Evolutionary conservation across 2,113 vertebrate genomes (phyloP).

Genomic region (Onychostoma macrolepis): DNA sequence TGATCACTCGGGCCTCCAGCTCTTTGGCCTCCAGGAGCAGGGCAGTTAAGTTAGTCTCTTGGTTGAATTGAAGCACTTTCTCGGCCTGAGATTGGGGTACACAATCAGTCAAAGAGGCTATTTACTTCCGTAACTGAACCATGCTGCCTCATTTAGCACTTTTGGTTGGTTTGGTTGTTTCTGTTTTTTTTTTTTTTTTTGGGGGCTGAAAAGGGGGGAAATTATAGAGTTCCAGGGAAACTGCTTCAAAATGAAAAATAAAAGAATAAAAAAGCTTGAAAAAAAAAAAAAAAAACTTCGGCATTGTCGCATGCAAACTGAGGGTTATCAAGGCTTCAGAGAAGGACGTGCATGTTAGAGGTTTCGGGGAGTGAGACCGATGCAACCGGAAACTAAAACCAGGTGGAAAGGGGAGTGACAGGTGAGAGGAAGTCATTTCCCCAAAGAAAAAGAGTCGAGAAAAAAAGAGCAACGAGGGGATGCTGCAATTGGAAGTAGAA

Average conservation of each 20-base stretch:
- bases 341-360: slow-evolving; percentile 97
- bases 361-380: slow-evolving; percentile 85
- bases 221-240: slow-evolving; percentile 78
- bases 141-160: slow-evolving; percentile 79
- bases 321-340: slow-evolving; percentile 95
- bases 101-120: slow-evolving; percentile 77
- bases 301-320: slow-evolving; percentile 98
- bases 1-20: slow-evolving; percentile 96
- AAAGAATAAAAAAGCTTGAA: slow-evolving; percentile 74
- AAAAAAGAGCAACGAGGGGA: slow-evolving; percentile 74
- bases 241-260: slow-evolving; percentile 73
- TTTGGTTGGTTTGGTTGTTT: slow-evolving; percentile 65
- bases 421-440: slow-evolving; percentile 72
- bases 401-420: slow-evolving; percentile 69
- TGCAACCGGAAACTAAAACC: slow-evolving; percentile 91
- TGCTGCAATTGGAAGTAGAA: slow-evolving; percentile 83
- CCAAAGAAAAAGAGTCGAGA: slow-evolving; percentile 72
- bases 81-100: slow-evolving; percentile 91
- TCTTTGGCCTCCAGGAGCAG: slow-evolving; percentile 96
- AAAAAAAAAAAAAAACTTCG: slow-evolving; percentile 74
- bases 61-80: slow-evolving; percentile 99
- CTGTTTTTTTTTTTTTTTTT: slow-evolving; percentile 42
- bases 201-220: slow-evolving; percentile 71
- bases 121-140: slow-evolving; percentile 75
- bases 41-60: slow-evolving; percentile 96